Evolutionary conservation across 2,113 vertebrate species (phyloP).

Genomic region (Ornithorhynchus anatinus): DNA sequence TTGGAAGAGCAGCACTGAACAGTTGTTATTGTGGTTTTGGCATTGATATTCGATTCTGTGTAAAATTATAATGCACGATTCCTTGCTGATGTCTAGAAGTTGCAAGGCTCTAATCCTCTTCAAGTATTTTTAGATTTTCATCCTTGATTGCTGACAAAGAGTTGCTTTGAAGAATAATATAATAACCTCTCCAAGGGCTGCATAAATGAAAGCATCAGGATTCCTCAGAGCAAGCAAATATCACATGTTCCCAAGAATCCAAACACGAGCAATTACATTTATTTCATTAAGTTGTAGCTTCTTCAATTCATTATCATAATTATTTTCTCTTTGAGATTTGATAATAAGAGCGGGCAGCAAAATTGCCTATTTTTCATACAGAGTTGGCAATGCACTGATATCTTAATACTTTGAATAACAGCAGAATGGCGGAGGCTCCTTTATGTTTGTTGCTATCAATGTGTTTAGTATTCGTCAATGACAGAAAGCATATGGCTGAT

Average conservation of each 20-base stretch:
- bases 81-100: neutral
- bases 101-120: neutral
- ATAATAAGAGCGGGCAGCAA: constrained; percentile 7
- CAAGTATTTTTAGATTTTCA: constrained; percentile 13
- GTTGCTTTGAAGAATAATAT: constrained; percentile 26
- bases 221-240: constrained; percentile 9
- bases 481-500: neutral
- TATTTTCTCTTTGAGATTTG: constrained; percentile 26
- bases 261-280: neutral
- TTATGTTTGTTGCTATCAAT: neutral
- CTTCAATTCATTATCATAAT: constrained; percentile 3
- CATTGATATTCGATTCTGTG: neutral
- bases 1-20: neutral
- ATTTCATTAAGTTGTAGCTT: constrained; percentile 19
- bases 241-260: neutral
- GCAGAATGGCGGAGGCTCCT: neutral
- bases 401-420: constrained; percentile 10
- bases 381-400: neutral
- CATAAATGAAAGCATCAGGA: constrained; percentile 20
- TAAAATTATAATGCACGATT: neutral
- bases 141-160: constrained; percentile 10
- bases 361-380: neutral
- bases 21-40: neutral
- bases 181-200: constrained; percentile 5
- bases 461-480: neutral